Evolutionary conservation across 2,113 vertebrate species (phyloP).

Genomic region (Caracal caracal): DNA sequence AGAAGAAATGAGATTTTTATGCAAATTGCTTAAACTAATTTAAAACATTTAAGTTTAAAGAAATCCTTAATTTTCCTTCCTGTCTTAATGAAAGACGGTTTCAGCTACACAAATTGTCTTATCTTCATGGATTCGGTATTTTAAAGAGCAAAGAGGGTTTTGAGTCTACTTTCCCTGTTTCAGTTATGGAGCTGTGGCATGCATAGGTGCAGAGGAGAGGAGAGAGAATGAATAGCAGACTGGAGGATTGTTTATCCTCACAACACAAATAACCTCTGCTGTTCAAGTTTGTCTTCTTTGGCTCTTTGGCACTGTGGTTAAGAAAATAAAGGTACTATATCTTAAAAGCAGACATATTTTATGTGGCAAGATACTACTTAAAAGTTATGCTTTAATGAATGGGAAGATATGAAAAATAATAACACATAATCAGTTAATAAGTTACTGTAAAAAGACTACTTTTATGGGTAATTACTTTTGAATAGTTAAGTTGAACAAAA

Average conservation of each 20-base stretch:
- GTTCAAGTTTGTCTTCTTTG: not conserved
- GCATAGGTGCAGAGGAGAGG: not conserved
- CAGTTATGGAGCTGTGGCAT: not conserved
- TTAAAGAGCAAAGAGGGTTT: not conserved
- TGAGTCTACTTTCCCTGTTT: too few species aligned
- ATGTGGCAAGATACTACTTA: not conserved
- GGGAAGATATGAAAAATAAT: not conserved
- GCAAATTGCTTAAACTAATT: not conserved
- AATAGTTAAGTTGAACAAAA: constrained; percentile 2
- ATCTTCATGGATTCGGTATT: not conserved
- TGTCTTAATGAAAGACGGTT: not conserved
- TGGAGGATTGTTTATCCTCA: not conserved
- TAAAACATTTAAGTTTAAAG: not conserved
- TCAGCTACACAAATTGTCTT: not conserved
- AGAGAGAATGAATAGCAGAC: not conserved
- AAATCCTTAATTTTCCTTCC: not conserved
- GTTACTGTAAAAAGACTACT: not conserved
- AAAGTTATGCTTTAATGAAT: not conserved
- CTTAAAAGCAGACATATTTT: not conserved
- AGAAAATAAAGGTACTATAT: not conserved
- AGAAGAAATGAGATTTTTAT: constrained; percentile 17
- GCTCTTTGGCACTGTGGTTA: not conserved
- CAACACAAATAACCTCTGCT: not conserved
- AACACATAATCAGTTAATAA: not conserved
- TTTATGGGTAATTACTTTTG: not conserved